Evolutionary conservation across 2,113 vertebrate species (phyloP), one percentile per base, ranked within the genome.

Genomic region (Columba livia): DNA sequence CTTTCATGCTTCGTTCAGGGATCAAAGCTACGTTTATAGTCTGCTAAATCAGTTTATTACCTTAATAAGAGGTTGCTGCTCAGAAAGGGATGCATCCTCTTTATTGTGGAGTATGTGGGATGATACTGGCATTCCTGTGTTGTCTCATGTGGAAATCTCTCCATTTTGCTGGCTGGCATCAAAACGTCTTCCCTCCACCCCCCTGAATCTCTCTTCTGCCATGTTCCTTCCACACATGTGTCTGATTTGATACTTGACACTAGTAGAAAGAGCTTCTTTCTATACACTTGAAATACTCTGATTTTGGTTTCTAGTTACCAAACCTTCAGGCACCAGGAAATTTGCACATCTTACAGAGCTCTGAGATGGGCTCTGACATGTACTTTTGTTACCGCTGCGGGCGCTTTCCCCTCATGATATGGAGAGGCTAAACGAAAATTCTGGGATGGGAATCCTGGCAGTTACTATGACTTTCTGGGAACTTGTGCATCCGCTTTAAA

Each of bases 241-340:
- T 81, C 86, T 82, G 93, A 83, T 89, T 94, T 94, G 92, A 87
- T 89, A 92, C 79, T 74, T 83, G 88, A 96, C 87, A 81, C 75
- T 74, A 32, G 80, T 12, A 81, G 44, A 79, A 91, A 79, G 54
- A 77, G 58, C 66, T 92, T 87, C 84, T 85, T 92, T 87, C 84
- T 85, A 5, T 90, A 65, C 48, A 28, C 74, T 90, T 69, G 36
- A 92, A 96, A 73, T 74, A 73, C 66, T 81, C 65, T 1, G 19
- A 90, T 90, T 95, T 92, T 92, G 80, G 93, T 90, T 94, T 95
- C 84, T 90, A 15, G 79, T 94, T 92, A 94, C 70, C 61, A 90
- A 95, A 96, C 83, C 92, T 96, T 86, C 90, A 96, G 96, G 94
- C 94, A 85, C 18, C 69, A 64, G 85, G 90, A 90, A 95, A 96